Percentiles rank a stretch among this genome's conserved stretches.
phyloP scores from a whole-genome alignment of 2,888 invertebrate genomes.

The Calliphora vomitoria region DNA sequence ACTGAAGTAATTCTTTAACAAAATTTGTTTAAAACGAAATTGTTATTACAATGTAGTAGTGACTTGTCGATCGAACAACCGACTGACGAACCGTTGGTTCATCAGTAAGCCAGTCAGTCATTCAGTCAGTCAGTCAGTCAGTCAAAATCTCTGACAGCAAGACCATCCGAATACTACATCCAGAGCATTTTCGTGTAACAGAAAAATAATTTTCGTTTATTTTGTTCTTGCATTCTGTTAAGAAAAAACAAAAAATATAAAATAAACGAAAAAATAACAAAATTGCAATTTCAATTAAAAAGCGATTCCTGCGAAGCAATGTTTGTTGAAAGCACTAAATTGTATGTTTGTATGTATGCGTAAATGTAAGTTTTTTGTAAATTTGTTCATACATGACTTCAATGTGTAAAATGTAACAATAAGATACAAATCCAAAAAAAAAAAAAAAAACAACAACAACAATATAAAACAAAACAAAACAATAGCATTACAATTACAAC shows the following conservation, averaged over 20 bases:
- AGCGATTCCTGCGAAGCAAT: slow-evolving; percentile 55
- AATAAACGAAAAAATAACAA: slow-evolving; percentile 56
- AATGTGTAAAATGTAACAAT: slow-evolving; percentile 54
- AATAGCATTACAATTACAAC: slow-evolving; percentile 37
- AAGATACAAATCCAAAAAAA: slow-evolving; percentile 47
- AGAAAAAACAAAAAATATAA: slow-evolving; percentile 28
- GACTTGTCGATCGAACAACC: slow-evolving; percentile 20
- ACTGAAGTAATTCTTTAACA: slow-evolving; percentile 30
- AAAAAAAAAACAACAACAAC: slow-evolving; percentile 1
- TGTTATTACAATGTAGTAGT: slow-evolving; percentile 36
- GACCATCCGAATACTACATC: slow-evolving; percentile 8
- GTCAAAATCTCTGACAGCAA: not conserved
- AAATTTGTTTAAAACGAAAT: slow-evolving; percentile 58
- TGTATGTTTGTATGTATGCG: slow-evolving; percentile 11
- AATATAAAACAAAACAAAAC: slow-evolving; percentile 13
- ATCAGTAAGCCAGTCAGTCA: slow-evolving; percentile 19
- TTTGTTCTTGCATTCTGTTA: slow-evolving; percentile 11
- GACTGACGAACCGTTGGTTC: not conserved
- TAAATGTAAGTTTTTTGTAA: slow-evolving; percentile 38
- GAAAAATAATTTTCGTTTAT: slow-evolving; percentile 40
- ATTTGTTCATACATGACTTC: slow-evolving; percentile 22
- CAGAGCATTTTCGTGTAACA: slow-evolving; percentile 18
- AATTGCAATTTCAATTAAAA: slow-evolving; percentile 76
- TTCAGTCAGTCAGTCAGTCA: not conserved
- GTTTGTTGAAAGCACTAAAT: slow-evolving; percentile 33